These are phyloP conservation scores for Eupithecia insigniata DNA, from an alignment of 2,888 invertebrate genomes.

Conservation along the genomic window DNA sequence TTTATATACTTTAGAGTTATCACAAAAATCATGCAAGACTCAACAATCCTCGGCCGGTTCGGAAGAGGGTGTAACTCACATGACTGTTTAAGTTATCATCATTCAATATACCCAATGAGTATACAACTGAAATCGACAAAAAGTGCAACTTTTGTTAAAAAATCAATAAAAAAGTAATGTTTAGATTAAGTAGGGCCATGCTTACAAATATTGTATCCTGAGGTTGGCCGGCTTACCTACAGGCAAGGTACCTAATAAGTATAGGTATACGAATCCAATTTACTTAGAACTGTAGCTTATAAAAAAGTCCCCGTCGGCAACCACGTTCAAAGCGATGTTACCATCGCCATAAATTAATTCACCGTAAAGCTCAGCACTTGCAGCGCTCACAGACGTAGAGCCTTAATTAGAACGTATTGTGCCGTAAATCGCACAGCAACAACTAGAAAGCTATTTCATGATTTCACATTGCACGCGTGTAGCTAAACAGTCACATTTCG, in stretches of 20 bases:
- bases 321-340: slow-evolving; percentile 18
- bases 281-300: neutral
- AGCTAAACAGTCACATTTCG: neutral
- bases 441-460: slow-evolving; percentile 10
- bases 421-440: slow-evolving; percentile 39
- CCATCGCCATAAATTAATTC: slow-evolving; percentile 41
- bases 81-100: too few species aligned
- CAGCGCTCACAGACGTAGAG: slow-evolving; percentile 33
- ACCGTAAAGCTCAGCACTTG: slow-evolving; percentile 35
- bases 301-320: neutral
- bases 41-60: neutral
- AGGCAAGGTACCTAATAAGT: neutral
- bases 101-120: neutral
- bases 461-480: slow-evolving; percentile 4
- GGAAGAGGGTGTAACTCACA: too few species aligned
- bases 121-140: neutral
- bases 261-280: slow-evolving; percentile 4
- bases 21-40: too few species aligned
- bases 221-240: neutral
- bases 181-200: neutral
- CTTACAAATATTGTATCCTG: neutral
- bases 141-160: neutral
- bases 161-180: neutral
- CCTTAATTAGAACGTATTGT: slow-evolving; percentile 42
- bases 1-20: too few species aligned